phyloP scores from a whole-genome alignment of 2,797 vertebrate genomes.

The Mormyrus hasselquistii region DNA sequence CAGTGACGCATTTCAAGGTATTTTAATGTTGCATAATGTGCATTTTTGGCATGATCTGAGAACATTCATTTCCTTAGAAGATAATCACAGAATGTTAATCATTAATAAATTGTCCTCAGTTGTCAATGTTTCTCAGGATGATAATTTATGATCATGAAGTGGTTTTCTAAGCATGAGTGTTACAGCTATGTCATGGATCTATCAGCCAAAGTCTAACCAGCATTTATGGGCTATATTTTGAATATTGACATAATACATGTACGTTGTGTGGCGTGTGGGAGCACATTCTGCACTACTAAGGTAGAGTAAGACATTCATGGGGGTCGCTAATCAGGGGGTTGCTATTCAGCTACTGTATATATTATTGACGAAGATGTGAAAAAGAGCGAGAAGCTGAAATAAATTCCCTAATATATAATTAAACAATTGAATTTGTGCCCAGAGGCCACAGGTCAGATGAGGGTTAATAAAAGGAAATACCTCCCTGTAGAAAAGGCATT shows the following conservation, averaged over 20 bases:
- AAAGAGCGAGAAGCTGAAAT: slow-evolving; percentile 16
- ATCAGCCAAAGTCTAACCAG: not conserved
- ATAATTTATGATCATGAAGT: not conserved
- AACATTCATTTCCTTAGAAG: not conserved
- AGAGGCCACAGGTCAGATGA: slow-evolving; percentile 54
- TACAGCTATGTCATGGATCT: not conserved
- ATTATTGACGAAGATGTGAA: slow-evolving; percentile 26
- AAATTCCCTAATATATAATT: slow-evolving; percentile 43
- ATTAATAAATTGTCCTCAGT: not conserved
- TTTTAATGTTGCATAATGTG: not conserved
- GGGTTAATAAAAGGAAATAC: slow-evolving; percentile 73
- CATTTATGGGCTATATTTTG: not conserved
- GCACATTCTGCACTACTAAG: not conserved
- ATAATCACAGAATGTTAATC: not conserved
- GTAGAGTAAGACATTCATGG: not conserved
- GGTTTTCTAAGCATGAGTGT: not conserved
- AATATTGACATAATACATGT: not conserved
- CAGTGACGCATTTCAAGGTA: not conserved
- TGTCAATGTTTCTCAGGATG: not conserved
- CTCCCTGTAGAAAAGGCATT: slow-evolving; percentile 53
- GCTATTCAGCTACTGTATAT: not conserved
- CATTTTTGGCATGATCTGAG: not conserved
- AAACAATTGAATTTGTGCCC: slow-evolving; percentile 51
- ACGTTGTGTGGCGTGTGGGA: not conserved
- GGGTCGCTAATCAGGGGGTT: not conserved